These are phyloP conservation scores for Streptopelia turtur DNA, from an alignment of 2,797 vertebrate species.

Conservation along the genomic window DNA sequence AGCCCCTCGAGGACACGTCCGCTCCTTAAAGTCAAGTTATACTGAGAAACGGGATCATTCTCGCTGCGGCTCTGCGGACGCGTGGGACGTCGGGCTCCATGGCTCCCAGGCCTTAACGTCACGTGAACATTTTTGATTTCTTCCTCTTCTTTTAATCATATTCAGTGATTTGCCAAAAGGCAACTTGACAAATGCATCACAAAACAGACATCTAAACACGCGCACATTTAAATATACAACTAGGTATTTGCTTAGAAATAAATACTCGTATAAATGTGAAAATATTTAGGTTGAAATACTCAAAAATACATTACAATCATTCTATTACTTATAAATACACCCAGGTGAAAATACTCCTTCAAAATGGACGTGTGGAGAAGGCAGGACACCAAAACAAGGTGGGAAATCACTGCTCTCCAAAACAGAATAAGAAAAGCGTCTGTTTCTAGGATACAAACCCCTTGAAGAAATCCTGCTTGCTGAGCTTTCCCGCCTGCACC, in stretches of 20 bases:
- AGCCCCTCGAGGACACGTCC: accelerated
- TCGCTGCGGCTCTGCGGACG: not conserved
- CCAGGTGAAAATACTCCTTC: not conserved
- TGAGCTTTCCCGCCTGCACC: constrained; percentile 86
- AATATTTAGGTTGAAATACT: not conserved
- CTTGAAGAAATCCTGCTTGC: constrained; percentile 89
- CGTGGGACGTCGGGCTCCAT: not conserved
- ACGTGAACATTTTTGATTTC: not conserved
- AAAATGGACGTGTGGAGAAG: not conserved
- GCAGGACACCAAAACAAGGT: not conserved
- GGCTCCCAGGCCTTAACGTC: not conserved
- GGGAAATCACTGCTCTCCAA: not conserved
- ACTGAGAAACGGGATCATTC: accelerated
- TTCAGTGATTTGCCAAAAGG: not conserved
- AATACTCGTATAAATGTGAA: not conserved
- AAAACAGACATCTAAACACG: not conserved
- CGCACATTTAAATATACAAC: not conserved
- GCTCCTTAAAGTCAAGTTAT: not conserved
- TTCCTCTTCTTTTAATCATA: not conserved
- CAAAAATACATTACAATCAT: not conserved
- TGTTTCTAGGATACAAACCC: constrained; percentile 82
- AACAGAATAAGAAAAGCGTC: not conserved
- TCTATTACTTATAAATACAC: not conserved
- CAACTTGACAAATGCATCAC: not conserved
- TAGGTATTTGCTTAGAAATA: not conserved